Evolutionary conservation across 2,888 invertebrate genomes (phyloP).

Genomic region (Eupithecia centaureata): DNA sequence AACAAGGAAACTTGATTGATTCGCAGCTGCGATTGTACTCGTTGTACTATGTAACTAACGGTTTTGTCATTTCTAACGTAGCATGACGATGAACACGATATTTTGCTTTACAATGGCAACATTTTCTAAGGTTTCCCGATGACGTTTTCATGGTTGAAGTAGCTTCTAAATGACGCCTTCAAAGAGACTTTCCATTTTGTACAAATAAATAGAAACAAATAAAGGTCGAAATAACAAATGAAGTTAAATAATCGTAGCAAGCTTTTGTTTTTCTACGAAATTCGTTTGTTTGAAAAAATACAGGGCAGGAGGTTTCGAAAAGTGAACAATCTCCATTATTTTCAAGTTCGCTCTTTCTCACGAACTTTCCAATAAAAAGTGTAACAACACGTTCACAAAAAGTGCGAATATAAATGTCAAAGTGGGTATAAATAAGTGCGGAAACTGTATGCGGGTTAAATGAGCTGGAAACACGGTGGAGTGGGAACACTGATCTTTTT

Average conservation of each 20-base stretch:
- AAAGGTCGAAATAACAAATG: background rate
- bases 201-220: background rate
- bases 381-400: slow-evolving; percentile 51
- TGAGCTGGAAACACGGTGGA: slow-evolving; percentile 69
- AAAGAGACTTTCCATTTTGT: background rate
- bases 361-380: slow-evolving; percentile 48
- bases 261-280: slow-evolving; percentile 1
- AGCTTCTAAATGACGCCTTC: background rate
- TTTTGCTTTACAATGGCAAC: background rate
- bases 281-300: slow-evolving; percentile 16
- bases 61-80: slow-evolving; percentile 5
- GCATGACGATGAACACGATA: slow-evolving; percentile 7
- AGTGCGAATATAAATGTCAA: slow-evolving; percentile 65
- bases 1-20: slow-evolving; percentile 19
- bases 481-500: slow-evolving; percentile 56
- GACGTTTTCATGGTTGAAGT: slow-evolving; percentile 2
- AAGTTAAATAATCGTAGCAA: background rate
- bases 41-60: slow-evolving; percentile 2
- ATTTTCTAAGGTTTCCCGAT: background rate
- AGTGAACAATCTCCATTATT: slow-evolving; percentile 17
- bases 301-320: slow-evolving; percentile 24
- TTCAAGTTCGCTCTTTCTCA: slow-evolving; percentile 52
- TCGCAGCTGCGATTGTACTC: slow-evolving; percentile 7
- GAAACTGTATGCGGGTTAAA: slow-evolving; percentile 68
- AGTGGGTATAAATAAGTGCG: slow-evolving; percentile 54